Evolutionary conservation across 2,113 vertebrate genomes (phyloP), one percentile per base, ranked within the genome.

Genomic region (Coryphaenoides rupestris): DNA sequence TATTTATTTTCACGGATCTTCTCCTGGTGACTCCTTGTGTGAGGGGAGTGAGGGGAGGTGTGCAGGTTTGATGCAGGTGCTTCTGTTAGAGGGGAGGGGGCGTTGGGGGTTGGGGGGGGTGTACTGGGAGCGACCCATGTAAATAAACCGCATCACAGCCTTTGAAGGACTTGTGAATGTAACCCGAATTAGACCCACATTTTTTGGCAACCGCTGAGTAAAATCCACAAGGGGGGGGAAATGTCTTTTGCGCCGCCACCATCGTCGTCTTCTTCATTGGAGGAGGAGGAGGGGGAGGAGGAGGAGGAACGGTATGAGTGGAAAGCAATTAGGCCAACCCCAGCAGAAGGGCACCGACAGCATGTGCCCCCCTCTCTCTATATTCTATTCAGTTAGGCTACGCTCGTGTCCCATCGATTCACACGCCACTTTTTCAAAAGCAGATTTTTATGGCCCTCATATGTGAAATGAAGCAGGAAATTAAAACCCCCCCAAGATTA

Each of bases 401-500:
- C 79, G 80, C 74, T 82, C 81, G 24, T 52, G 69, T 76, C 74
- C 79, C 79, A 82, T 80, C 77, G 78, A 85, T 84, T 66, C 62
- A 77, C 62, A 68, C 78, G 84, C 78, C 68, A 62, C 56, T 78
- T 83, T 86, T 77, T 75, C 46, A 28, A 80, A 88, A 87, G 82
- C 49, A 82, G 73, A 68, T 75, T 86, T 88, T 87, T 80, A 79
- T 85, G 67, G 68, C 63, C 69, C 55, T 74, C 69, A 88, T 80
- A 81, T 57, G 77, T 83, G 83, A 90, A 90, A 86, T 82, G 79
- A 88, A 88, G 86, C 88, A 89, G 84, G 84, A 90, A 90, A 90
- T 90, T 84, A 87, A 88, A 87, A 86, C 78, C 63, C 76, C 78
- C 63, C 76, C 61, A 78, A 80, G 82, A 87, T 87, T 83, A 85